Base-by-base conservation (phyloP, 2,113 vertebrate genomes). In the Natator depressus region DNA sequence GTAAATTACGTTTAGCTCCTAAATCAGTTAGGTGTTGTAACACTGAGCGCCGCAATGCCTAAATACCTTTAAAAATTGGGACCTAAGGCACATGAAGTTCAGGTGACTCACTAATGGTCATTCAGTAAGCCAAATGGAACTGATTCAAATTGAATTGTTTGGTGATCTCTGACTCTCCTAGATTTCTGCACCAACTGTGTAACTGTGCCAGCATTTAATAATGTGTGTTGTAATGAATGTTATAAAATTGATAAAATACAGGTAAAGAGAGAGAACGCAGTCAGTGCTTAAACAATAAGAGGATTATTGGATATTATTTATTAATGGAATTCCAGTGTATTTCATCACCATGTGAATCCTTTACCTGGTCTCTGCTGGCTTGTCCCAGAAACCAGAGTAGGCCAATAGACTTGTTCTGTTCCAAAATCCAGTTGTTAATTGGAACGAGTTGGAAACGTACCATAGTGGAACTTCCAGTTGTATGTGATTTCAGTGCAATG, bases 351-450 rank as follows among this genome's bases (percentile, higher is more conserved):
- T 93, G 85, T 95, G 95, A 95, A 91, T 95, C 93, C 85, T 88
- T 95, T 84, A 96, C 95, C 94, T 96, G 96, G 92, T 85, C 79
- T 95, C 65, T 96, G 91, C 94, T 92, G 91, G 76, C 81, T 94
- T 82, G 82, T 89, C 95, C 90, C 93, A 97, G 97, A 97, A 96
- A 89, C 78, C 47, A 82, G 89, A 91, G 80, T 79, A 89, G 91
- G 93, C 95, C 94, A 91, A 85, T 90, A 96, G 87, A 75, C 65
- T 6, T 0, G 0, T 81, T 88, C 78, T 47, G 31, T 95, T 97
- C 85, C 93, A 95, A 93, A 95, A 94, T 54, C 38, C 89, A 25
- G 93, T 89, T 96, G 75, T 29, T 50, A 97, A 96, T 82, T 93
- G 90, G 85, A 96, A 93, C 93, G 82, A 93, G 90, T 95, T 78